Percentiles rank a stretch among this genome's conserved stretches.
These are phyloP conservation scores for Myripristis murdjan DNA, from an alignment of 2,797 vertebrate species.

Conservation along the genomic window DNA sequence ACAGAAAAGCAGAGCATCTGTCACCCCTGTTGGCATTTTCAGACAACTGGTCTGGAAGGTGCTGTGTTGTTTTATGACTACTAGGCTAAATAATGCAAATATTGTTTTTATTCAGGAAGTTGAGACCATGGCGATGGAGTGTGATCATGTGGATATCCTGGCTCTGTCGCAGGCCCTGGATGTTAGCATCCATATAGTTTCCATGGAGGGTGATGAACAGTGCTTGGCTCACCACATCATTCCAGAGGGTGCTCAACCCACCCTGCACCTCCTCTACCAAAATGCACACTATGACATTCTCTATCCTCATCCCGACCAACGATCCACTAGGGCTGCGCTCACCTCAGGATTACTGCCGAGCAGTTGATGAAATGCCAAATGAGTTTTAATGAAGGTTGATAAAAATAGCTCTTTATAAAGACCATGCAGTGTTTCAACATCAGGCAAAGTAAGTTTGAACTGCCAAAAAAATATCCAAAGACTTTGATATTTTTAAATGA, in stretches of 20 bases:
- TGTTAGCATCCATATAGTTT: constrained; percentile 84
- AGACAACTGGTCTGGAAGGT: too few relatives aligned
- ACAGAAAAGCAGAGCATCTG: background rate
- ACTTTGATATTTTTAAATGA: constrained; percentile 14
- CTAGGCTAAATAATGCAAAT: background rate
- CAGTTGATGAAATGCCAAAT: constrained; percentile 34
- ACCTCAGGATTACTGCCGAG: constrained; percentile 58
- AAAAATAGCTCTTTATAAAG: constrained; percentile 61
- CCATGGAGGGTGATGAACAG: constrained; percentile 79
- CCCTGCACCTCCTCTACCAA: constrained; percentile 88
- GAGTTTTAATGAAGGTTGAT: constrained; percentile 17
- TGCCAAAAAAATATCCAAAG: constrained; percentile 23
- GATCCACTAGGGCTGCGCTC: background rate
- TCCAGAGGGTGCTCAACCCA: constrained; percentile 82
- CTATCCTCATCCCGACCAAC: constrained; percentile 68
- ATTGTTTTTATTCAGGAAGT: constrained; percentile 79
- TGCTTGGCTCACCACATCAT: constrained; percentile 85
- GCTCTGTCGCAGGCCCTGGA: constrained; percentile 87
- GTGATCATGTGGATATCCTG: constrained; percentile 88
- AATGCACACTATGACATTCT: constrained; percentile 85
- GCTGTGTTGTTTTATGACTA: background rate
- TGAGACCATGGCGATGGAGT: constrained; percentile 86
- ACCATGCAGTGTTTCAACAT: constrained; percentile 28
- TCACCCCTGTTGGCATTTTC: background rate
- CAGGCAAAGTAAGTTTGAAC: constrained; percentile 23